Base-by-base conservation (phyloP, 2,888 invertebrate species). In the Habrosyne pyritoides region DNA sequence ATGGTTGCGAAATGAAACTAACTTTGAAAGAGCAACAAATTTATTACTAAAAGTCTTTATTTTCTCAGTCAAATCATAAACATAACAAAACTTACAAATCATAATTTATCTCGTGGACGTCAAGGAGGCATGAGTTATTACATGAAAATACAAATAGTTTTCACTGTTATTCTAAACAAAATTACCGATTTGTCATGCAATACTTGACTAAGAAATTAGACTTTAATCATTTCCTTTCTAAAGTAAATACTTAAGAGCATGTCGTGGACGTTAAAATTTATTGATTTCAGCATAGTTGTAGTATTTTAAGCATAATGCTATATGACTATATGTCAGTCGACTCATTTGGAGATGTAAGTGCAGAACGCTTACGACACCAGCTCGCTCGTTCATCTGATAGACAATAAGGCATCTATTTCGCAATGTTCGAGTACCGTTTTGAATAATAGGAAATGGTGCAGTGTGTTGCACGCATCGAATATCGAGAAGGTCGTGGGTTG, bases 361-460 rank as follows among this genome's bases (percentile, higher is more conserved):
- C 42, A 42, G 6, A 47, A 56, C 59, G 59, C 67, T 75, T 83
- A 80, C 82, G 78, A 83, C 80, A 86, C 77, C 61, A 59, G 67
- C 66, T 62, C 66, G 59, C 65, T 67, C 75, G 75, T 77, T 76
- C 76, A 78, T 81, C 74, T 77, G 73, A 71, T 77, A 86, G 82
- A 90, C 90, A 88, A 87, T 85, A 79, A 81, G 80, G 87, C 83
- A 83, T 87, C 85, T 79, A 86, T 89, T 88, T 87, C 87, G 82
- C 84, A 89, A 89, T 75, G 76, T 73, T 74, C 71, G 66, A 78
- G 79, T 83, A 82, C 81, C 83, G 83, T 83, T 84, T 78, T 75
- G 80, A 80, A 87, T 88, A 84, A 89, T 91, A 90, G 91, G 90
- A 91, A 91, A 88, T 87, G 86, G 88, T 91, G 84, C 90, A 90